Conservation (phyloP, 2,113 vertebrate species). For the Pampusana beccarii region DNA sequence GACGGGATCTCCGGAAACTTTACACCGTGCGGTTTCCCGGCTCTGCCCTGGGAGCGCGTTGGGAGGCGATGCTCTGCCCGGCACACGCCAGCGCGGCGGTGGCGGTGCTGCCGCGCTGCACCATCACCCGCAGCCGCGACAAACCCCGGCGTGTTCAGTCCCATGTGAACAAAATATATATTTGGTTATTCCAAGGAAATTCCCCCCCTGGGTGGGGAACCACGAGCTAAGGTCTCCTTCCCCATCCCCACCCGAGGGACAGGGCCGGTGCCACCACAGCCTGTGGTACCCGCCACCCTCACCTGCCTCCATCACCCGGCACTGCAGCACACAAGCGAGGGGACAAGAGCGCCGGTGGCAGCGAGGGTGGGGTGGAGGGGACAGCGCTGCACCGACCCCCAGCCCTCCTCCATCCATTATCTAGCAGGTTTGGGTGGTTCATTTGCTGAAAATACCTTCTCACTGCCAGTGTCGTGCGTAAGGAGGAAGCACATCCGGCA, state of each 20-base stretch:
- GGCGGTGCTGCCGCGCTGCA: too few species aligned
- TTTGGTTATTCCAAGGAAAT: neutral
- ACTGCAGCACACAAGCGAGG: accelerated
- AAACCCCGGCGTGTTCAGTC: neutral
- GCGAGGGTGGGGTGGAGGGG: neutral
- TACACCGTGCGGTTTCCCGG: too few species aligned
- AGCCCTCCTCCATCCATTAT: neutral
- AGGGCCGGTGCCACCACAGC: neutral
- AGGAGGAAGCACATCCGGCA: neutral
- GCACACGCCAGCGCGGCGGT: too few species aligned
- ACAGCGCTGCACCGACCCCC: accelerated
- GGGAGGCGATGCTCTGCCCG: too few species aligned
- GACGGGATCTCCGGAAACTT: neutral
- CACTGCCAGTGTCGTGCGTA: neutral
- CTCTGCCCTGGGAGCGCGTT: too few species aligned
- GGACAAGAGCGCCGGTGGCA: accelerated
- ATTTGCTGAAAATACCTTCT: neutral
- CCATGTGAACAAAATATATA: neutral
- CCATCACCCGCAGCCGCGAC: neutral
- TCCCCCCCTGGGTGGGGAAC: neutral
- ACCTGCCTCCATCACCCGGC: too few species aligned
- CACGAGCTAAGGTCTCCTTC: neutral
- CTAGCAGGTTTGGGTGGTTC: neutral
- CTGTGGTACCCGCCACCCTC: neutral
- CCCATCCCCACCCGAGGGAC: neutral